These are phyloP conservation scores for Allophyes oxyacanthae DNA, from an alignment of 2,888 invertebrate species.

Conservation along the genomic window DNA sequence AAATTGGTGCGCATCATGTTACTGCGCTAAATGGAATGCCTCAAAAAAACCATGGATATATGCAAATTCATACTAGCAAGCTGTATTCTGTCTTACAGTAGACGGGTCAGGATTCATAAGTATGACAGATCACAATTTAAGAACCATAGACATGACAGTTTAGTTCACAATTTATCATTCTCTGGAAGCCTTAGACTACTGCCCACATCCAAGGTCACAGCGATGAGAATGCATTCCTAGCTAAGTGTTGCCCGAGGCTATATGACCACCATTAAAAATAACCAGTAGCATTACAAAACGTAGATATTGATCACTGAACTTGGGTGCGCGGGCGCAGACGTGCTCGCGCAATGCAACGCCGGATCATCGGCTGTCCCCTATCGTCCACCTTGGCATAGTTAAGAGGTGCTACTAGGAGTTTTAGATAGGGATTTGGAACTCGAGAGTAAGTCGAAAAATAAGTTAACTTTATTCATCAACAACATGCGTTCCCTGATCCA, in stretches of 20 bases:
- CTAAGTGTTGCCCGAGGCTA: slow-evolving; percentile 23
- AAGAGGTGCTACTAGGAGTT: slow-evolving; percentile 21
- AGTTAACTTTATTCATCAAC: neutral
- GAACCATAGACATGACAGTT: too few relatives aligned
- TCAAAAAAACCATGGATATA: too few relatives aligned
- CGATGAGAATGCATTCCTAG: slow-evolving; percentile 9
- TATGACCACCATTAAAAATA: slow-evolving; percentile 37
- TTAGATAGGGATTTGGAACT: slow-evolving; percentile 6
- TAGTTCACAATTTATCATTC: too few relatives aligned
- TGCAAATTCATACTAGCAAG: too few relatives aligned
- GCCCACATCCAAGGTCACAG: slow-evolving; percentile 17
- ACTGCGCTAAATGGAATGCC: too few relatives aligned
- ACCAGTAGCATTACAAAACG: slow-evolving; percentile 44
- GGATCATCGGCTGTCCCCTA: slow-evolving; percentile 50
- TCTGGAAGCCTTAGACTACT: neutral
- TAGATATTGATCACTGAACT: slow-evolving; percentile 43
- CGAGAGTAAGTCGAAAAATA: slow-evolving; percentile 2
- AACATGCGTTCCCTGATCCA: too few relatives aligned
- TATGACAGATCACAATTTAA: too few relatives aligned
- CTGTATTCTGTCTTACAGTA: too few relatives aligned
- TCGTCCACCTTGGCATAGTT: slow-evolving; percentile 46
- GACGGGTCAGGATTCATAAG: too few relatives aligned
- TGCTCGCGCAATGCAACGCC: slow-evolving; percentile 50
- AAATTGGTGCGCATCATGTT: too few relatives aligned
- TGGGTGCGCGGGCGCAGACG: slow-evolving; percentile 51